Conservation (phyloP, 2,113 vertebrate species). For the Leucopsar rothschildi region DNA sequence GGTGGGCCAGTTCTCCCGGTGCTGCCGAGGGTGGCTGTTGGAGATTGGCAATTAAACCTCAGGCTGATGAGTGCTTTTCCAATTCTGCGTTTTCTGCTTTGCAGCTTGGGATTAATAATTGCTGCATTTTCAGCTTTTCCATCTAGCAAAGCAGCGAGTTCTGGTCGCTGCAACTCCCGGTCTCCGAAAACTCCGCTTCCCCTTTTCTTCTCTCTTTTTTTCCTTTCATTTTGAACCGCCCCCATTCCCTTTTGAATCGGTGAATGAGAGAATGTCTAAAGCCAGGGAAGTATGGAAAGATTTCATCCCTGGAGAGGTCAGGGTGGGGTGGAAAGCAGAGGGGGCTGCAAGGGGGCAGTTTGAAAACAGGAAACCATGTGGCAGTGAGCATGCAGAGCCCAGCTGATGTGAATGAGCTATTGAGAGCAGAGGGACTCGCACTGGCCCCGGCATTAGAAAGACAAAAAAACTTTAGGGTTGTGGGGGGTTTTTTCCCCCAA, state of each 20-base stretch:
- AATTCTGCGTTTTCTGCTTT: neutral
- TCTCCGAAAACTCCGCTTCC: neutral
- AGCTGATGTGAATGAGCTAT: conserved; percentile 57
- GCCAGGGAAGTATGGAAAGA: conserved; percentile 48
- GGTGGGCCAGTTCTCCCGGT: accelerated
- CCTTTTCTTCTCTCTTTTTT: neutral
- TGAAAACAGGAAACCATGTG: conserved; percentile 68
- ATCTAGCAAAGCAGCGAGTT: neutral
- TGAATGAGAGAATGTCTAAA: conserved; percentile 63
- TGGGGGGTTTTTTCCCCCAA: neutral
- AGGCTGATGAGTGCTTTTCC: neutral
- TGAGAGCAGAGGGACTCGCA: conserved; percentile 8
- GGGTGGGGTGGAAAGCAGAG: conserved; percentile 48
- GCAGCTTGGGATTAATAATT: neutral
- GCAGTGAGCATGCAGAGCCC: conserved; percentile 34
- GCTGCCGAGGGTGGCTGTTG: accelerated
- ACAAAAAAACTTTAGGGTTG: neutral
- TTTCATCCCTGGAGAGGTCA: conserved; percentile 50
- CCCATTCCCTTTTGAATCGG: neutral
- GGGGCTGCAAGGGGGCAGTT: conserved; percentile 52
- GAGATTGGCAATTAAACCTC: neutral
- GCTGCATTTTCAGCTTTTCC: neutral
- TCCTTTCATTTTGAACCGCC: neutral
- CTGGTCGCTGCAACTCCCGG: neutral
- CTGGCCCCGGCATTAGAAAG: neutral